Evolutionary conservation across 1,140 invertebrate species (phyloP).

Genomic region (Atta cephalotes): DNA sequence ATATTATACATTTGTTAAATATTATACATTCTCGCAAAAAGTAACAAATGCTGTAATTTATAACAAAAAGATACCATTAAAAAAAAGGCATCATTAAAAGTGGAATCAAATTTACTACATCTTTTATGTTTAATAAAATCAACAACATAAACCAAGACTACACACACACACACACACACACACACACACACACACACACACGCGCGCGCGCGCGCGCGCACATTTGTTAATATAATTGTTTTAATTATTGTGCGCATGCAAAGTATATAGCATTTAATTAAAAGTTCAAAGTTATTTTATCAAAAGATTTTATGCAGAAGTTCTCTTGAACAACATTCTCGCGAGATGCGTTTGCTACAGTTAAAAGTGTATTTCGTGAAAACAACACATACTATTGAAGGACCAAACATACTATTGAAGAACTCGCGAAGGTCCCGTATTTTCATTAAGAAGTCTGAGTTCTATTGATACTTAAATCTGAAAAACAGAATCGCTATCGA

Average conservation of each 20-base stretch:
- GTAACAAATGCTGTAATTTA: not conserved
- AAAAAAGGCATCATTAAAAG: not conserved
- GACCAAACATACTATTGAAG: not conserved
- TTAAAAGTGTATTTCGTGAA: not conserved
- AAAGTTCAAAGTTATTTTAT: not conserved
- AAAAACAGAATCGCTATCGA: constrained; percentile 25
- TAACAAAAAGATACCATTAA: not conserved
- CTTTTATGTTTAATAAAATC: constrained; percentile 10
- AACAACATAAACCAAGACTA: not conserved
- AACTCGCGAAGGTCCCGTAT: no score
- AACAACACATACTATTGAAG: constrained; percentile 26
- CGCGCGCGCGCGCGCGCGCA: no score
- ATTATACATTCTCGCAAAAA: not conserved
- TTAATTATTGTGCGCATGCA: not conserved
- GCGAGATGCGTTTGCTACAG: not conserved
- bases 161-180: no score
- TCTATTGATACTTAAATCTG: constrained; percentile 20
- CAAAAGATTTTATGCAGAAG: constrained; percentile 11
- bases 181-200: no score
- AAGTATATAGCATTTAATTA: constrained; percentile 13
- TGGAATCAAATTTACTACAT: not conserved
- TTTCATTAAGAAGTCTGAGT: constrained; percentile 6
- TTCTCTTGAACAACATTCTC: not conserved
- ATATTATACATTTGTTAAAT: not conserved
- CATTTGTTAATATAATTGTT: not conserved